Base-by-base conservation (phyloP, 2,888 invertebrate genomes). In the Halictus quadricinctus region DNA sequence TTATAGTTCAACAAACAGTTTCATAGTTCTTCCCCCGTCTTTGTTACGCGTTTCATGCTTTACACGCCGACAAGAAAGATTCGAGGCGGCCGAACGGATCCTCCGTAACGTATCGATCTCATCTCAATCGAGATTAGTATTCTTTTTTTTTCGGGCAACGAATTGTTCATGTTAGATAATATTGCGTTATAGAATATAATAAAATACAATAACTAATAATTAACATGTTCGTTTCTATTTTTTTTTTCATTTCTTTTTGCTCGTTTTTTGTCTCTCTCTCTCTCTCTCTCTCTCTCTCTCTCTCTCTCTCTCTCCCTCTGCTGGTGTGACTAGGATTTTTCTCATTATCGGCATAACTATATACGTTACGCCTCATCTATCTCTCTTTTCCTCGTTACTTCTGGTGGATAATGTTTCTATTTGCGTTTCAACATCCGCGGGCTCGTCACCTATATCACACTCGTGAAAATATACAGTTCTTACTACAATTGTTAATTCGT, bases 291-390 rank as follows among this genome's bases (percentile, higher is more conserved):
- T 29, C 58, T 79, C 74, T n/a, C n/a, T 58, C 12, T 58, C 58
- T 58, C 58, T 58, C 58, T 58, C n/a, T 58, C 54, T 54, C 10
- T 10, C n/a, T 12, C n/a, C 10, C n/a, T 78, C 87, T 88, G 88
- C 84, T 89, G 88, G 87, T 91, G 88, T 92, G 92, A 92, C 92
- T 92, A 92, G 92, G 92, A 92, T 92, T 91, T 91, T 91, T 92
- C 36, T 91, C 92, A 88, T 91, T 58, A 91, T 90, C 88, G 84
- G 90, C 87, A 87, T 90, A 89, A 89, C 79, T 89, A 85, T n/a
- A n/a, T 89, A 91, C 86, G 85, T 89, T 89, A 84, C 90, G 89
- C 88, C 85, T 54, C 36, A 36, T 90, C 79, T 70, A 76, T 89
- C 41, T 64, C 69, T 36, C 21, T 69, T 41, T 69, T 5, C 4